Evolutionary conservation across 2,888 invertebrate genomes (phyloP).

Genomic region (Parapristionchus giblindavisi): DNA sequence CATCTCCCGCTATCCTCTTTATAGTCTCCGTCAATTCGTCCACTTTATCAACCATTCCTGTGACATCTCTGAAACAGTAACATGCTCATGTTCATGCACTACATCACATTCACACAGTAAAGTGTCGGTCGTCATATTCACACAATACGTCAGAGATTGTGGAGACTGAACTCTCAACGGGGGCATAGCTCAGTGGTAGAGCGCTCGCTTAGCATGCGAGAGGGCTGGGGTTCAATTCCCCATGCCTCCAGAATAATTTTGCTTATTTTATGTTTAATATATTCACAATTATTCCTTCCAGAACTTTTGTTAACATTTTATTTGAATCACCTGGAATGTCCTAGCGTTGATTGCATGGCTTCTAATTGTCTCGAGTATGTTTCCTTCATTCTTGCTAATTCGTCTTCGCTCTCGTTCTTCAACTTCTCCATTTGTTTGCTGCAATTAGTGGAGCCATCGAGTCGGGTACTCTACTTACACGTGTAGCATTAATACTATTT

Average conservation of each 20-base stretch:
- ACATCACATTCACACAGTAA: slow-evolving; percentile 1
- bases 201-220: background rate
- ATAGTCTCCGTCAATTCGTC: slow-evolving; percentile 45
- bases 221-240: background rate
- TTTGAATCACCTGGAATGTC: slow-evolving; percentile 41
- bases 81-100: background rate
- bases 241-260: background rate
- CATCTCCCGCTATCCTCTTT: slow-evolving; percentile 45
- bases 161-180: background rate
- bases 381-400: slow-evolving; percentile 47
- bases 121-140: background rate
- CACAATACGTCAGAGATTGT: background rate
- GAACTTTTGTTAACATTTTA: too few species aligned
- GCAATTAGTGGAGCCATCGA: slow-evolving; percentile 23
- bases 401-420: slow-evolving; percentile 47
- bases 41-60: slow-evolving; percentile 50
- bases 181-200: too few species aligned
- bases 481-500: background rate
- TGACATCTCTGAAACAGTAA: slow-evolving; percentile 26
- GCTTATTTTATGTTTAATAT: background rate
- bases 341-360: slow-evolving; percentile 43
- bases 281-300: background rate
- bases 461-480: background rate
- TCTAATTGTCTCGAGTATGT: slow-evolving; percentile 51
- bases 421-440: slow-evolving; percentile 42